These are phyloP conservation scores for Formica selysi DNA, from an alignment of 1,140 invertebrate genomes.

Conservation along the genomic window DNA sequence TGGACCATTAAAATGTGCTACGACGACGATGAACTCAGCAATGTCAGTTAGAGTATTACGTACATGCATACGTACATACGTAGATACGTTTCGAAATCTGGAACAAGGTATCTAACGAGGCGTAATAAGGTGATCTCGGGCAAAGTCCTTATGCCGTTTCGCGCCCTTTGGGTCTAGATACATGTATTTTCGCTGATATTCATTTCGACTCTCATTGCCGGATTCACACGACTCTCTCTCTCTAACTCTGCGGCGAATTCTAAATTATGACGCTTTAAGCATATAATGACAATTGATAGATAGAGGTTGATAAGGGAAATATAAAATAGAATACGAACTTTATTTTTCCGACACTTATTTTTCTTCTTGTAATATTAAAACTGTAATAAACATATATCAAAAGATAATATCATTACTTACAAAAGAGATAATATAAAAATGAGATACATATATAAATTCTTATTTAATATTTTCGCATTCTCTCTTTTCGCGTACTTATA, in stretches of 20 bases:
- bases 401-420: neutral
- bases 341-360: neutral
- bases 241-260: neutral
- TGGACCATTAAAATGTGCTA: conserved; percentile 76
- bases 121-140: conserved; percentile 77
- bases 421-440: neutral
- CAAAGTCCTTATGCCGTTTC: conserved; percentile 70
- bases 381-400: neutral
- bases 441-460: neutral
- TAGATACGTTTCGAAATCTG: conserved; percentile 69
- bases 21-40: conserved; percentile 69
- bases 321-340: neutral
- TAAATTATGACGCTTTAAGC: neutral
- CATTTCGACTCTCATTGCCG: conserved; percentile 35
- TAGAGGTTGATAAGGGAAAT: neutral
- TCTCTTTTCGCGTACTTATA: neutral
- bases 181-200: conserved; percentile 38
- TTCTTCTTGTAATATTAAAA: neutral
- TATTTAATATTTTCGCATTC: neutral
- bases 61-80: conserved; percentile 48
- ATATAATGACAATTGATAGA: neutral
- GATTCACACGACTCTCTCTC: neutral
- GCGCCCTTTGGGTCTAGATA: conserved; percentile 38
- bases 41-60: conserved; percentile 66
- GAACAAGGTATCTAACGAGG: conserved; percentile 81